Evolutionary conservation across 1,140 invertebrate genomes (phyloP), one percentile per base, ranked within the genome.

Genomic region (Drosophila tropicalis): DNA sequence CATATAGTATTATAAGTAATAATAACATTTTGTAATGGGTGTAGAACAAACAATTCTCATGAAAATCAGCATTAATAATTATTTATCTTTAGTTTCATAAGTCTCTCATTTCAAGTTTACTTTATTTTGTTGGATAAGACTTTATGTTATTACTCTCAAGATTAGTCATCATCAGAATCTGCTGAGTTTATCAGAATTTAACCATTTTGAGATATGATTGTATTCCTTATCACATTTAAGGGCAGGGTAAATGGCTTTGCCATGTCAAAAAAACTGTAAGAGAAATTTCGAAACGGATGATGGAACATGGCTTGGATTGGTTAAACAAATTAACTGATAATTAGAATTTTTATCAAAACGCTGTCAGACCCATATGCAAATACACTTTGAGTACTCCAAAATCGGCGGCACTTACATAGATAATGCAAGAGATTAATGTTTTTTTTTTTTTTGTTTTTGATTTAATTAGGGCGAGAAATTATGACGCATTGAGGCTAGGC

Each of bases 341-440:
- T 71, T 72, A 47, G 57, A 19, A 4, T 39, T 66, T 66, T 79
- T 76, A 87, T 87, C 83, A 68, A 29, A 77, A 61, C 29, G 39
- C 39, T 47, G 39, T 36, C 66, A 40, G 22, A 25, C 25, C 78
- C 66, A 72, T 64, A 76, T 81, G 64, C 67, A 60, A 63, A 76
- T 68, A 70, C 40, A 65, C 22, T 25, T 41, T 40, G 34, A 44
- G 57, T 55, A 62, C 34, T 66, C 67, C 44, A 54, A 62, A 76
- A 79, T 73, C 62, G 66, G 36, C 55, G 55, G 25, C 70, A 69
- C 58, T 76, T 63, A 69, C 58, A 72, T 63, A 69, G 79, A 87
- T 79, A 86, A 86, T 87, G 83, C 67, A 81, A 66, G 64, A 76
- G 74, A 83, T 87, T 81, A 83, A 75, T 82, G 75, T 76, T 72